Conservation (phyloP, 2,797 vertebrate genomes). For the Rhabdophis nuchalis region DNA sequence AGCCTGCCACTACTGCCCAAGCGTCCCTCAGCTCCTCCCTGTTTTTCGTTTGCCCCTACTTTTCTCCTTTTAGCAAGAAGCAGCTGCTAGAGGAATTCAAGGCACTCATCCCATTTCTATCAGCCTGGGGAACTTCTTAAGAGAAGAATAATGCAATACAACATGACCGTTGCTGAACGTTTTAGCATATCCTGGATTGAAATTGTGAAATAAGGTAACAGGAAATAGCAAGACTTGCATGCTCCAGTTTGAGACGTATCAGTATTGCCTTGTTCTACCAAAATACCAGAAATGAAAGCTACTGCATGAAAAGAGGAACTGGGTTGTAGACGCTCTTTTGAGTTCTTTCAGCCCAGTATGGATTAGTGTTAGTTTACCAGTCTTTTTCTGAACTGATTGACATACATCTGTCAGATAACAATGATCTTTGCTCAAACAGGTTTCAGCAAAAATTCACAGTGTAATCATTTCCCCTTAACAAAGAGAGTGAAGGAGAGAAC, state of each 20-base stretch:
- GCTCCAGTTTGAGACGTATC: constrained; percentile 15
- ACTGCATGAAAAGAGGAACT: constrained; percentile 6
- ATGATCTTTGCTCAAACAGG: constrained; percentile 31
- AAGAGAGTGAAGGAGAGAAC: too few relatives aligned
- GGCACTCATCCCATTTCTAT: constrained; percentile 58
- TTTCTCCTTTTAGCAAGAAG: constrained; percentile 23
- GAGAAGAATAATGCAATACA: constrained; percentile 21
- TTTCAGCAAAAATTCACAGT: constrained; percentile 54
- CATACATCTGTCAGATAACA: constrained; percentile 21
- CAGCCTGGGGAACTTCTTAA: constrained; percentile 24
- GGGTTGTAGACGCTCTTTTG: neutral
- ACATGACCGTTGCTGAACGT: constrained; percentile 24
- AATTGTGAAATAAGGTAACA: neutral
- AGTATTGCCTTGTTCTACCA: neutral
- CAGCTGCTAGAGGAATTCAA: constrained; percentile 52
- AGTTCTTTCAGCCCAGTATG: constrained; percentile 16
- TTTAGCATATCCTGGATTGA: constrained; percentile 35
- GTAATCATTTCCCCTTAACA: constrained; percentile 33
- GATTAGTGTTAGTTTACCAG: constrained; percentile 43
- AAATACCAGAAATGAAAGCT: constrained; percentile 29
- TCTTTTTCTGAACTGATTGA: constrained; percentile 46
- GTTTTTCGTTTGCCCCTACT: neutral
- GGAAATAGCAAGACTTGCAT: constrained; percentile 28
- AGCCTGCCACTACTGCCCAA: constrained; percentile 18
- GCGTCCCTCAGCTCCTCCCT: neutral